phyloP scores from a whole-genome alignment of 2,797 vertebrate species.

The Coccyzus lansbergi region DNA sequence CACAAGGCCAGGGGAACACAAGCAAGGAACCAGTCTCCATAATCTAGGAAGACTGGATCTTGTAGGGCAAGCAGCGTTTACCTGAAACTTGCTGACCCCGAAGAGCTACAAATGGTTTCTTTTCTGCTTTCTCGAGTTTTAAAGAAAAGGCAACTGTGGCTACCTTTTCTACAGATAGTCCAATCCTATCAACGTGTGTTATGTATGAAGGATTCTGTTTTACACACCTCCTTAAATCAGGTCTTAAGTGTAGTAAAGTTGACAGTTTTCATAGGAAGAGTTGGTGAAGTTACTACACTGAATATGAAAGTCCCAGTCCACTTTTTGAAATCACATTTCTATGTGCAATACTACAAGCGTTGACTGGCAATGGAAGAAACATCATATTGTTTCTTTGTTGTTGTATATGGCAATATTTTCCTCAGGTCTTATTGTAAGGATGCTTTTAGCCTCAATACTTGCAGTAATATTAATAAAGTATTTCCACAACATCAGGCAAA shows the following conservation, averaged over 20 bases:
- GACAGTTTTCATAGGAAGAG: neutral
- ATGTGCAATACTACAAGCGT: neutral
- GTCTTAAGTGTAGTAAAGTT: neutral
- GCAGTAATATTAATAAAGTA: neutral
- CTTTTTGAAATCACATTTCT: neutral
- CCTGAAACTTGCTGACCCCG: neutral
- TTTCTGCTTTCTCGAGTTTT: neutral
- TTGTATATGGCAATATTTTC: neutral
- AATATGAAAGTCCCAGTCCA: neutral
- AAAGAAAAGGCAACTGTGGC: neutral
- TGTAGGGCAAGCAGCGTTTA: neutral
- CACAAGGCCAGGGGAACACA: neutral
- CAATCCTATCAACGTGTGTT: neutral
- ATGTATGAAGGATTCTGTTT: neutral
- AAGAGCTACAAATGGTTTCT: neutral
- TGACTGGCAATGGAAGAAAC: neutral
- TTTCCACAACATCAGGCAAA: neutral
- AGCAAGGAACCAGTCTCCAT: fast-evolving
- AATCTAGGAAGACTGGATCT: neutral
- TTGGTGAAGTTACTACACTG: neutral
- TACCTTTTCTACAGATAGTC: neutral
- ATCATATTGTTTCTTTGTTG: neutral
- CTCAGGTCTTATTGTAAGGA: neutral
- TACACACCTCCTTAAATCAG: neutral
- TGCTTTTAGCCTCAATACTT: neutral